Conservation (phyloP, 1,140 invertebrate genomes). For the Oreohelix idahoensis region DNA sequence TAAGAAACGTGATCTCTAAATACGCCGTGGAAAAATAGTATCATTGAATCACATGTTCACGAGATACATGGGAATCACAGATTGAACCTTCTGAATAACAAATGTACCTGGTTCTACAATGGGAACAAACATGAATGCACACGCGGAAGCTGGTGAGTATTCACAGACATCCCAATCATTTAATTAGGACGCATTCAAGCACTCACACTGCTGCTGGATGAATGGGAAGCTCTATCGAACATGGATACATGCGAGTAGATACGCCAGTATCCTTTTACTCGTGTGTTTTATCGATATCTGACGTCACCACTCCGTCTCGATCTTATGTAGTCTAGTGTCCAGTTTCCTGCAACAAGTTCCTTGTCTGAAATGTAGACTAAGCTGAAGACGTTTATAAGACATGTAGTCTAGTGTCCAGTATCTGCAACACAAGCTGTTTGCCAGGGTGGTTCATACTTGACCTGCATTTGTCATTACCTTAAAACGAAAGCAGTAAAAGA, state of each 20-base stretch:
- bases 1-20: too few species aligned
- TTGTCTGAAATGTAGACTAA: too few species aligned
- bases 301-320: background rate
- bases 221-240: background rate
- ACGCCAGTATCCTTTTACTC: background rate
- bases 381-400: too few species aligned
- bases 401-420: too few species aligned
- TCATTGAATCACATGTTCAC: too few species aligned
- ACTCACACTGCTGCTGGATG: background rate
- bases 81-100: background rate
- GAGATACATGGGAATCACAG: background rate
- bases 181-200: background rate
- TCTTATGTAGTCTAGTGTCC: too few species aligned
- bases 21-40: too few species aligned
- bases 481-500: too few species aligned
- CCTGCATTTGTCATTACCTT: too few species aligned
- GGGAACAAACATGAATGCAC: background rate
- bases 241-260: background rate
- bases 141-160: background rate
- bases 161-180: background rate
- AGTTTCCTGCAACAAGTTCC: too few species aligned
- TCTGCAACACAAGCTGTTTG: too few species aligned
- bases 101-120: background rate
- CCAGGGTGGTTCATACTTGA: too few species aligned
- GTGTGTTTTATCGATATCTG: background rate